Evolutionary conservation across 2,888 invertebrate species (phyloP).

Genomic region (Calameuta pallipes): DNA sequence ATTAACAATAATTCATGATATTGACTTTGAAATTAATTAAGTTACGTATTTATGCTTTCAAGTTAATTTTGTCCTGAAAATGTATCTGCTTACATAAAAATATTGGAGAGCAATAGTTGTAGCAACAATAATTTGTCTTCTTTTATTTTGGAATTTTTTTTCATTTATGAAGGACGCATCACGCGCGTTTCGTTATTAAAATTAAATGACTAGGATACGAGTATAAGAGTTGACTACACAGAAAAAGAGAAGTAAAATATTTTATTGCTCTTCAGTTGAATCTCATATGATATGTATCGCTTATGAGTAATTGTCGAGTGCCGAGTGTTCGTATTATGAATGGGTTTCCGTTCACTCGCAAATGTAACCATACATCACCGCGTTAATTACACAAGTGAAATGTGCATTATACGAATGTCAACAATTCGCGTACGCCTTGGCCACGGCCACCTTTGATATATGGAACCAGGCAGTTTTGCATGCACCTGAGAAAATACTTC

Average conservation of each 20-base stretch:
- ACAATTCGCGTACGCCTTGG: constrained; percentile 45
- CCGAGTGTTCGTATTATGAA: constrained; percentile 56
- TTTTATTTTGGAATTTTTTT: background rate
- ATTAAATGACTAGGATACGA: background rate
- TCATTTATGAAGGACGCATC: background rate
- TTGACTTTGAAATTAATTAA: too few relatives aligned
- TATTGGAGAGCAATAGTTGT: background rate
- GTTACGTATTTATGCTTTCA: too few relatives aligned
- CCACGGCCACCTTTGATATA: constrained; percentile 3
- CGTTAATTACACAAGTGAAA: constrained; percentile 60
- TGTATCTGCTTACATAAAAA: background rate
- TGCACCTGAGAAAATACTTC: background rate
- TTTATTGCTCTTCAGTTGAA: constrained; percentile 36
- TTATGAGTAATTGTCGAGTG: constrained; percentile 57
- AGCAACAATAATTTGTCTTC: background rate
- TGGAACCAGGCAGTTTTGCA: background rate
- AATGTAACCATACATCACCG: constrained; percentile 58
- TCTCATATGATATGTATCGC: constrained; percentile 55
- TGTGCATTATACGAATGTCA: constrained; percentile 58
- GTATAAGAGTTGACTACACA: background rate
- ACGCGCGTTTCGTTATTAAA: background rate
- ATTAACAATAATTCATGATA: too few relatives aligned
- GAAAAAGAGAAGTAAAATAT: constrained; percentile 27
- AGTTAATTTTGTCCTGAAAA: too few relatives aligned
- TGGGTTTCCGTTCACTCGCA: constrained; percentile 55